Evolutionary conservation across 35 echinoderm and acorn worm species (phyloP).

Genomic region (Holothuria glaberrima): DNA sequence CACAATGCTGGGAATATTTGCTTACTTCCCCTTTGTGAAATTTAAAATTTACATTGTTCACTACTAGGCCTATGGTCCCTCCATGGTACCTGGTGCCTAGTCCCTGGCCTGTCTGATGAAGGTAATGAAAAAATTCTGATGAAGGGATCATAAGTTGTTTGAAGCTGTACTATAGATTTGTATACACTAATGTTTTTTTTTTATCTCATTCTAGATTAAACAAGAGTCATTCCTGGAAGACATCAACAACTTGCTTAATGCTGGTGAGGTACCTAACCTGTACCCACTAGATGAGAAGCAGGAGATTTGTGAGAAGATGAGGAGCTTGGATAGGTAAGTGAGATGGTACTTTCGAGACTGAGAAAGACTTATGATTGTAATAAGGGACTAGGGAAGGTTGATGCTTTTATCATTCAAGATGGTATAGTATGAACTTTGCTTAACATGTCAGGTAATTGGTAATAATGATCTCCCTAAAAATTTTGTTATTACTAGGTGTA

Average conservation of each 20-base stretch:
- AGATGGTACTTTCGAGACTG: not conserved
- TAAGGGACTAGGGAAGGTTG: not conserved
- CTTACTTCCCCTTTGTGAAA: too few species aligned
- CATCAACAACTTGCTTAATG: slow-evolving; percentile 98
- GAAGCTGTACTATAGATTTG: too few species aligned
- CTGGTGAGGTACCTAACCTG: slow-evolving; percentile 98
- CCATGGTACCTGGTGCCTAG: too few species aligned
- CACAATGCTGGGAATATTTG: too few species aligned
- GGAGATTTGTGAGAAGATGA: slow-evolving; percentile 99
- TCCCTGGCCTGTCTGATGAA: too few species aligned
- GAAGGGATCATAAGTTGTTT: too few species aligned
- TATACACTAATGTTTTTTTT: not conserved
- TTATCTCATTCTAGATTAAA: slow-evolving; percentile 77
- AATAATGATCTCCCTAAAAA: too few species aligned
- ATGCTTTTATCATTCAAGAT: not conserved
- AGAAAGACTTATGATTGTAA: not conserved
- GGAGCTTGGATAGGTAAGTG: slow-evolving; percentile 77
- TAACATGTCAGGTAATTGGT: not conserved
- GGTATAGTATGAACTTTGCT: not conserved
- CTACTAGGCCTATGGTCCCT: too few species aligned
- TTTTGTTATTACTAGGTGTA: too few species aligned
- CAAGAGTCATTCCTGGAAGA: slow-evolving; percentile 98
- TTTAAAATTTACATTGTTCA: too few species aligned
- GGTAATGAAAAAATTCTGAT: too few species aligned
- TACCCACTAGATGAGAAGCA: slow-evolving; percentile 92